Base-by-base conservation (phyloP, 2,888 invertebrate genomes). In the Pandemis heparana region DNA sequence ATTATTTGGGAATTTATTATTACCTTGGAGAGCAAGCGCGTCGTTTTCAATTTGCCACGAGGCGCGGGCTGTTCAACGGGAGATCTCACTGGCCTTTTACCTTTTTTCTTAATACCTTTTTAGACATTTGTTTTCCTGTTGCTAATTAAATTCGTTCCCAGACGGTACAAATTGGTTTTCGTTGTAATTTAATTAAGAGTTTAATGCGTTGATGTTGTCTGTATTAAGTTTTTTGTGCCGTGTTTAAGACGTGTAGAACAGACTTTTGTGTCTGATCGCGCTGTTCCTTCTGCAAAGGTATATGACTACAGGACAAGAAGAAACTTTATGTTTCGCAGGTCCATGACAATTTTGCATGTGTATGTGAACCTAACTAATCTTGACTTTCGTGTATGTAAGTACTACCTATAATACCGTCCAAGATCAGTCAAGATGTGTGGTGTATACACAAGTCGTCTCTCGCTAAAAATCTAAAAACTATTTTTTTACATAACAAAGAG, bases 1-100 rank as follows among this genome's bases (percentile, higher is more conserved):
- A 94, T 94, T 94, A 93, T 94, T 94, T 92, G 92, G 87, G 89
- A 89, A 90, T 92, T 91, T 94, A 94, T 94, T 94, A 94, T 94
- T 92, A 92, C 87, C 87, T 89, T 78, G 82, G 85, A 85, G 90
- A 89, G 89, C 90, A 89, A 91, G 91, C 92, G 88, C 92, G 89
- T 90, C 89, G 86, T 92, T 92, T 94, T 94, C 94, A 94, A 94
- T 94, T 94, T 93, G 92, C 92, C 92, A 94, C 89, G 90, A 92
- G 92, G 91, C 90, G 92, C 88, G 81, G 83, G 83, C 83, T 80
- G 88, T 66, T 66, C 82, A 79, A 81, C 75, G 12, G 77, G 74
- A 63, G 56, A 76, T 66, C 74, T 69, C 84, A 79, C 84, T 80
- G 76, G 79, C 84, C 85, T 84, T 83, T 84, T 80, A 48, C 79